Base-by-base conservation (phyloP, 2,113 vertebrate genomes). In the Suricata suricatta region DNA sequence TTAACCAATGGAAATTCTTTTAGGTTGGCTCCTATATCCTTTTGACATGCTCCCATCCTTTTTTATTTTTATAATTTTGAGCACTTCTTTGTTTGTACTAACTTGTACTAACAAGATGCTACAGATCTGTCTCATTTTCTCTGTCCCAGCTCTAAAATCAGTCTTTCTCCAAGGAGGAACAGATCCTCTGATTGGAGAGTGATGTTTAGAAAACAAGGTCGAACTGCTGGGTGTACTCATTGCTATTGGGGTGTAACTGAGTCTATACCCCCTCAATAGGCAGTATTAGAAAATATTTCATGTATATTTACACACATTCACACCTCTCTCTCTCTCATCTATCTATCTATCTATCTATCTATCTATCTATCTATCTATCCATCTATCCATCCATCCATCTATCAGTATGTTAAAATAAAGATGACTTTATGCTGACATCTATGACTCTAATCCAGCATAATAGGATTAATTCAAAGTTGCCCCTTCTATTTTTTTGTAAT, bases 331-430 rank as follows among this genome's bases (percentile, higher is more conserved):
- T 80, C 33, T 38, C 88, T 57, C n/a, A 23, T 50, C 15, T 44
- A 86, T 31, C 15, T 57, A 54, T 76, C 35, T 54, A 54, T 41
- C 5, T 5, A 41, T 41, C 88, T 57, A 23, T 50, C 15, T 44
- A 86, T 31, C 15, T 57, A 54, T 76, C 35, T 54, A 54, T 41
- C 5, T 5, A 41, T 41, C 41, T 5, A 41, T 41, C 41, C 5
- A 41, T 41, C 41, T 12, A 82, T 38, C 29, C n/a, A 64, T 64
- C 44, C 41, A 57, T 66, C 50, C 74, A 38, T 35, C 77, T 52
- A 23, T 77, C 74, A 77, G 41, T 86, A 64, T 81, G 4, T 94
- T 77, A 91, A 94, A 81, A 91, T 94, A 80, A 90, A 66, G 15
- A 80, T 86, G 27, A 86, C 8, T 74, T 66, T 80, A 25, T 74